Evolutionary conservation across 2,888 invertebrate genomes (phyloP), one percentile per base, ranked within the genome.

Genomic region (Tipula unca): DNA sequence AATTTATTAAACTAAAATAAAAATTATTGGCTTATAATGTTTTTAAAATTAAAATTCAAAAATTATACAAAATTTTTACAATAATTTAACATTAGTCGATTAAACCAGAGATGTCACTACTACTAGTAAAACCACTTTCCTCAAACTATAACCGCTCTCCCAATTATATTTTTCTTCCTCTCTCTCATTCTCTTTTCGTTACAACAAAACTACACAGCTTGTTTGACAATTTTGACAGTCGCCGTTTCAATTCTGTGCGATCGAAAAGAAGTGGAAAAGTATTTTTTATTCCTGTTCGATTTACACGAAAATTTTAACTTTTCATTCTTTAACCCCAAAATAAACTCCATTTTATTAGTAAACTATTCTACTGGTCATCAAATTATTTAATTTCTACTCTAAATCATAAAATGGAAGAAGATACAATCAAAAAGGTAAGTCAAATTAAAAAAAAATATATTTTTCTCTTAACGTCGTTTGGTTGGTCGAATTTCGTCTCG

Each of bases 361-460:
- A 39, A 17, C 48, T 17, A n/a, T 48, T 48, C 48, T 48, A 48
- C 3, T 69, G 25, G 69, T 48, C n/a, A 25, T 69, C 3, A 20
- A 25, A 69, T 25, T 10, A 69, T 25, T 69, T 69, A 69, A 17
- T 69, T 69, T 69, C 25, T 25, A 69, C 20, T 69, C 0, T 69
- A 25, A 69, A 25, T 32, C 1, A 83, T 32, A 83, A 32, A 84
- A 84, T 84, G 84, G 84, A 84, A 84, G 84, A 84, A 20, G 84
- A 84, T 84, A 84, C 84, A 14, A 84, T 84, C 10, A 84, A 84
- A 84, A 84, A 84, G 20, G 84, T 84, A 36, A 84, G 39, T 84
- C 69, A 69, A 20, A 25, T 25, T 69, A n/a, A n/a, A n/a, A n/a
- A n/a, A n/a, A n/a, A n/a, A n/a, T 69, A 25, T 69, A 25, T 25